Base-by-base conservation (phyloP, 2,113 vertebrate genomes). In the Thunnus thynnus region DNA sequence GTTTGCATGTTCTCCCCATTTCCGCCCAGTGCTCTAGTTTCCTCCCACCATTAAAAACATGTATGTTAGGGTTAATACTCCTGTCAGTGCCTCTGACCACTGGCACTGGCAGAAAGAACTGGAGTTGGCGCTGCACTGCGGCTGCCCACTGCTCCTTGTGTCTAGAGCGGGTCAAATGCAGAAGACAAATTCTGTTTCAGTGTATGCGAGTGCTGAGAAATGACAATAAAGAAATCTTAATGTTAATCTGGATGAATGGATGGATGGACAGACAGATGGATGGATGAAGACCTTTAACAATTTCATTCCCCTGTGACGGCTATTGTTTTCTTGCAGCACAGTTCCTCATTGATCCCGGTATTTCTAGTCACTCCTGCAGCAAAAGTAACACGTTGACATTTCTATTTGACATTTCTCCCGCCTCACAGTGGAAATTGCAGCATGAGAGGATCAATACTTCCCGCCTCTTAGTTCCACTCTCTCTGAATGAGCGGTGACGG, bases 351-450 rank as follows among this genome's bases (percentile, higher is more conserved):
- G 69, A 78, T 84, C 52, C 0, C 62, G 44, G 48, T 67, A 55
- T 83, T 84, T 75, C 68, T 57, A 54, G 55, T 80, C 83, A 30
- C 36, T 69, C 62, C 72, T 41, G 52, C 47, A 46, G 74, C 71
- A 73, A 79, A 86, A 84, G 76, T 68, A 76, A 86, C 74, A 78
- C 32, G 10, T 41, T 89, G 87, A 89, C 80, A 86, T 91, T 90
- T 91, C 79, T 83, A 57, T 65, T 54, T 85, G 77, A 85, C 64
- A 84, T 88, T 77, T 89, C 81, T 81, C 55, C 70, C 22, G 0
- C 74, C 72, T 86, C 78, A 18, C 58, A 48, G 68, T 70, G 55
- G 51, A 83, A 80, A 80, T 36, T 80, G 86, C 80, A 54, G 62
- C 25, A 73, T 46, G 56, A 84, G 69, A 62, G 13, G 85, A 93